Evolutionary conservation across 2,888 invertebrate species (phyloP).

Genomic region (Eremobia ochroleuca): DNA sequence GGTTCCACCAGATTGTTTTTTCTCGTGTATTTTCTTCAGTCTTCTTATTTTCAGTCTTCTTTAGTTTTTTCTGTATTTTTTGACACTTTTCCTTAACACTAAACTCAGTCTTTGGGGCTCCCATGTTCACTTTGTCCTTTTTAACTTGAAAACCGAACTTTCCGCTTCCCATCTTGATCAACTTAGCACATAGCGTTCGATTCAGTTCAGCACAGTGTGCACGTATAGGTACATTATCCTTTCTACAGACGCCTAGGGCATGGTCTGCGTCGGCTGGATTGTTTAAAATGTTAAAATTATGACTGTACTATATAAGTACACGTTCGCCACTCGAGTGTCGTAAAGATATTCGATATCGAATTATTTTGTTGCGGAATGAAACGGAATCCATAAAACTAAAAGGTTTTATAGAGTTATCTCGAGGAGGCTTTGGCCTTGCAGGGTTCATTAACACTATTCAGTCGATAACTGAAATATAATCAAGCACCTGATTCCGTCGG

Average conservation of each 20-base stretch:
- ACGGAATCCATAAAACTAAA: conserved; percentile 87
- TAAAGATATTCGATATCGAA: conserved; percentile 87
- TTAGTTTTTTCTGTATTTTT: conserved; percentile 88
- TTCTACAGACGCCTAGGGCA: conserved; percentile 74
- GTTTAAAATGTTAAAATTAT: conserved; percentile 77
- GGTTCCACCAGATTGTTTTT: conserved; percentile 90
- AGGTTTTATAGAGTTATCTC: conserved; percentile 89
- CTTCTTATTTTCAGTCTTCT: conserved; percentile 89
- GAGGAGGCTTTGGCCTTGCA: conserved; percentile 86
- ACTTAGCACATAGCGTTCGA: conserved; percentile 74
- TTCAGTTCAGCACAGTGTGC: conserved; percentile 65
- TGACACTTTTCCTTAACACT: conserved; percentile 89
- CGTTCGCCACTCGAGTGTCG: conserved; percentile 80
- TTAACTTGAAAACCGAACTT: conserved; percentile 85
- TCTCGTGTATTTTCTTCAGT: conserved; percentile 84
- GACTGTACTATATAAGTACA: conserved; percentile 76
- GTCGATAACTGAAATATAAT: conserved; percentile 86
- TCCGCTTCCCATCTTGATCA: conserved; percentile 86
- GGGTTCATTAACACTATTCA: conserved; percentile 86
- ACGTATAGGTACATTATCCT: conserved; percentile 72
- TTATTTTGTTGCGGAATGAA: conserved; percentile 86
- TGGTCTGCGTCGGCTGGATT: conserved; percentile 70
- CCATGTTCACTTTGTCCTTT: conserved; percentile 85
- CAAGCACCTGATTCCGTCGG: conserved; percentile 83
- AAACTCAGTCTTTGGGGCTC: conserved; percentile 85